Evolutionary conservation across 2,888 invertebrate genomes (phyloP), one percentile per base, ranked within the genome.

Genomic region (Nudaria mundana): DNA sequence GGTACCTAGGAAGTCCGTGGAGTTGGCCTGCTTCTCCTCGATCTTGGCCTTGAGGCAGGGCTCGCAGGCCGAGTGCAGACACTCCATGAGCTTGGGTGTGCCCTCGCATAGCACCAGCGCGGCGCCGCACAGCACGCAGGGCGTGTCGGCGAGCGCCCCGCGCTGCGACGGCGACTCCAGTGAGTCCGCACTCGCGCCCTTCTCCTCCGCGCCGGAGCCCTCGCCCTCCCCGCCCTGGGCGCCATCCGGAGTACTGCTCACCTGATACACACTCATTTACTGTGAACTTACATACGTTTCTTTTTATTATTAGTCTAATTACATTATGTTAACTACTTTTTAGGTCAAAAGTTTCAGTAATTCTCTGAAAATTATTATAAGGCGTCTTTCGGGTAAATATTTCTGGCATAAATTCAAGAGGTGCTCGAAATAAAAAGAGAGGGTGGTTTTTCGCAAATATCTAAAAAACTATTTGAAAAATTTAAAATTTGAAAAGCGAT

Each of bases 51-150:
- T 91, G 59, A 96, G 85, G 81, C 96, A 96, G 48, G 91, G 89
- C 40, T 92, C 90, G 76, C 97, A 97, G 44, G 94, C 93, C 36
- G 96, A 94, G 79, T 97, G 97, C 56, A 97, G 90, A 76, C 97
- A 97, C 81, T 96, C 96, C 68, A 97, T 87, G 44, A 97, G 90
- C 84, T 95, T 96, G 22, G 97, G 95, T 34, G 81, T 83, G 61
- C 88, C 88, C 2, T 83, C 83, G n/a, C 75, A 61, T 32, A 64
- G 67, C 38, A 76, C 63, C 16, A 89, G 79, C 45, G 68, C 44
- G 11, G 60, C 52, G 37, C 58, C 53, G 69, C 91, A 92, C 68
- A 89, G 85, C 47, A 91, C 90, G 68, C 92, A 92, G 72, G 91
- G 91, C 44, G 87, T 82, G 50, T 64, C 68, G 14, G 71, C 45